Base-by-base conservation (phyloP, 2,888 invertebrate genomes). In the Dasypogon diadema region DNA sequence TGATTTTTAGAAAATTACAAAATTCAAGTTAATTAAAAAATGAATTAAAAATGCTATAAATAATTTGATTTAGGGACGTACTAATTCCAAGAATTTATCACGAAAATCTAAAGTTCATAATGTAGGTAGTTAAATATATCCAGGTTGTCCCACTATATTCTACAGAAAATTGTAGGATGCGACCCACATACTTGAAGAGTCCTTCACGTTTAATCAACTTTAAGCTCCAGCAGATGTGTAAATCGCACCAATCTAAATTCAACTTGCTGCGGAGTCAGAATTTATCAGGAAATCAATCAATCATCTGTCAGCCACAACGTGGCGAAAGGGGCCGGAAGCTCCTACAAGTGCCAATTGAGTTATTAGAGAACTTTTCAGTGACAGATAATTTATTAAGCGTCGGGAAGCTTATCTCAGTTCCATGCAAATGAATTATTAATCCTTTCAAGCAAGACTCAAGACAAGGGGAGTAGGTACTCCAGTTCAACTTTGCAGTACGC, bases 201-300 rank as follows among this genome's bases (percentile, higher is more conserved):
- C n/a, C n/a, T n/a, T n/a, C n/a, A n/a, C n/a, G n/a, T n/a, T n/a
- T n/a, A n/a, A n/a, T n/a, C n/a, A n/a, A n/a, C n/a, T n/a, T n/a
- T n/a, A n/a, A n/a, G n/a, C n/a, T n/a, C n/a, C n/a, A n/a, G n/a
- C n/a, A n/a, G n/a, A n/a, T n/a, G n/a, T n/a, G n/a, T n/a, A n/a
- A n/a, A n/a, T n/a, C n/a, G n/a, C n/a, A 8, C 30, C 8, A 30
- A 30, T 8, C 30, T 5, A 42, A 42, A 42, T 42, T 42, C 42
- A 1, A 42, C 1, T 3, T 42, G 12, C 10, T 42, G 24, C n/a
- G 16, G 46, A 37, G 42, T 46, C 65, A 14, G 46, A 16, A 16
- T 26, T 65, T 48, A 65, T 65, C 65, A 65, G 65, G 48, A 65
- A 65, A 46, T 65, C 65, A 65, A 65, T 65, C 65, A 65, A 65